phyloP scores from a whole-genome alignment of 2,113 vertebrate species.

The Rhea americana region DNA sequence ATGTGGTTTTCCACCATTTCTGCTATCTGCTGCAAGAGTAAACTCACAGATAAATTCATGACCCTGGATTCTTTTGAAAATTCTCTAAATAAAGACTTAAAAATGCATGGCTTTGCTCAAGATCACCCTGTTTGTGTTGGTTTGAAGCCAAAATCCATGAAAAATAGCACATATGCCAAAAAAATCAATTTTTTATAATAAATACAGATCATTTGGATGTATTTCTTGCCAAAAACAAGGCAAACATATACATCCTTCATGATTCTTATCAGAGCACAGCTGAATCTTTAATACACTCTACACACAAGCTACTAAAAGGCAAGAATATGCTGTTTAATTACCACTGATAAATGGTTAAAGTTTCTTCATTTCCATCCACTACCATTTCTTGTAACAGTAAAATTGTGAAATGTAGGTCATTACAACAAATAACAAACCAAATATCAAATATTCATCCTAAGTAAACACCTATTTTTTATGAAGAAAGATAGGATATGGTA shows the following conservation, averaged over 20 bases:
- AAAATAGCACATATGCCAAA: conserved; percentile 59
- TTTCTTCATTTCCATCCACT: not conserved
- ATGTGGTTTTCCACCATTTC: conserved; percentile 2
- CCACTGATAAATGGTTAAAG: not conserved
- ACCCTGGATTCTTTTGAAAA: conserved; percentile 29
- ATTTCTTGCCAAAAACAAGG: conserved; percentile 70
- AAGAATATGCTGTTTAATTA: not conserved
- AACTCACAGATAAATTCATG: conserved; percentile 34
- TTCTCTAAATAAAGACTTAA: conserved; percentile 52
- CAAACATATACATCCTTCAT: conserved; percentile 67
- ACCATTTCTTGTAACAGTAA: not conserved
- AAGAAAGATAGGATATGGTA: not conserved
- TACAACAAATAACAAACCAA: not conserved
- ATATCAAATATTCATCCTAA: not conserved
- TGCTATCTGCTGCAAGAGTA: conserved; percentile 1
- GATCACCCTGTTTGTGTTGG: conserved; percentile 66
- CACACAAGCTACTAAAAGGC: conserved; percentile 42
- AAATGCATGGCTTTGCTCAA: conserved; percentile 65
- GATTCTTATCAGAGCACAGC: conserved; percentile 66
- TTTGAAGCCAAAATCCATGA: conserved; percentile 60
- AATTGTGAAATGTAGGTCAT: not conserved
- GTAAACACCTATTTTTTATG: not conserved
- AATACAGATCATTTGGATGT: conserved; percentile 56
- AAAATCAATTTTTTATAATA: conserved; percentile 69
- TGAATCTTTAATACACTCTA: conserved; percentile 45